Percentiles rank a stretch among this genome's conserved stretches.
phyloP scores from a whole-genome alignment of 30 jellyfish, hydroid and myxozoan species.

The Turritopsis dohrnii region DNA sequence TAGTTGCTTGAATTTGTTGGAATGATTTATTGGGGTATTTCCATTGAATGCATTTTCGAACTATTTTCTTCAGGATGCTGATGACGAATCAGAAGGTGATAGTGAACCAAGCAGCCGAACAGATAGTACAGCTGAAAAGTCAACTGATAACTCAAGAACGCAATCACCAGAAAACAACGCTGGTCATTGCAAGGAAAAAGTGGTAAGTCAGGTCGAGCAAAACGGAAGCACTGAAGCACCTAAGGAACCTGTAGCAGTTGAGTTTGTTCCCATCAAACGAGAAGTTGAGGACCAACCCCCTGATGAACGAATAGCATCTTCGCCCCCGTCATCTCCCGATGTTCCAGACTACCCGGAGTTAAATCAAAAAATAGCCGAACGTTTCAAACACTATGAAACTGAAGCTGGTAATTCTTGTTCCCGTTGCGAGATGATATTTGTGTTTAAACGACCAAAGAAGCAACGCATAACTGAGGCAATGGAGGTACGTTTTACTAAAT shows the following conservation, averaged over 20 bases:
- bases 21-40: too few relatives aligned
- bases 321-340: conserved; percentile 56
- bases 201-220: conserved; percentile 9
- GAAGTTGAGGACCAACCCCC: conserved; percentile 19
- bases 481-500: background rate
- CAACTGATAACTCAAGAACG: conserved; percentile 34
- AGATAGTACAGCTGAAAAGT: conserved; percentile 33
- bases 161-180: conserved; percentile 25
- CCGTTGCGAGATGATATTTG: conserved; percentile 66
- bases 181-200: background rate
- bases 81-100: conserved; percentile 62
- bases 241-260: background rate
- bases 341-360: conserved; percentile 62
- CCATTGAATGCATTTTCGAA: background rate
- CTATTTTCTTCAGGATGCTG: conserved; percentile 32
- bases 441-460: conserved; percentile 62
- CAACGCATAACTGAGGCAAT: conserved; percentile 13
- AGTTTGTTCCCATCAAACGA: conserved; percentile 26
- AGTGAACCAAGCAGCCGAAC: conserved; percentile 52
- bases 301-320: conserved; percentile 30
- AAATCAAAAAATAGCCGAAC: conserved; percentile 41
- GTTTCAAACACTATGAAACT: conserved; percentile 48
- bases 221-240: background rate
- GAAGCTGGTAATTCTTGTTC: conserved; percentile 79
- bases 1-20: too few relatives aligned